A percentile compares a stretch with the other conserved stretches of the same genome.
These are phyloP conservation scores for Podarcis siculus DNA, from an alignment of 2,797 vertebrate species.

Conservation along the genomic window DNA sequence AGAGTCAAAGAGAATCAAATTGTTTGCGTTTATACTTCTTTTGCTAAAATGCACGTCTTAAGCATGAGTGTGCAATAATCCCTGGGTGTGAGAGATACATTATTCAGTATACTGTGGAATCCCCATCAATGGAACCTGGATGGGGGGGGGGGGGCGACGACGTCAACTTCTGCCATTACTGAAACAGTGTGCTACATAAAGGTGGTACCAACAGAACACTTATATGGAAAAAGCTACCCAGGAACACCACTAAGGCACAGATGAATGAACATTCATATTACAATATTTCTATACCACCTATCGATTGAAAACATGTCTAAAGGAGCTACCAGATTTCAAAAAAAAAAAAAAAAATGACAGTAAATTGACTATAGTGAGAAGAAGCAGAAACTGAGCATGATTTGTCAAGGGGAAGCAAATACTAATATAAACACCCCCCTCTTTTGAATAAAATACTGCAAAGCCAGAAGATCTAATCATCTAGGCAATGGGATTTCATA, in stretches of 20 bases:
- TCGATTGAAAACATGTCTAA: not conserved
- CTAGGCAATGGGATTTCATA: not conserved
- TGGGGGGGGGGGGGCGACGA: too few relatives aligned
- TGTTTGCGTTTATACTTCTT: not conserved
- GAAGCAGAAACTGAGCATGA: not conserved
- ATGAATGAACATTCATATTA: not conserved
- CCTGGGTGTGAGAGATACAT: not conserved
- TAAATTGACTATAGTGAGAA: not conserved
- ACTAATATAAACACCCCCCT: not conserved
- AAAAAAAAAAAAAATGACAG: not conserved
- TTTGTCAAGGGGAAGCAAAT: not conserved
- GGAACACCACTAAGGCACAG: not conserved
- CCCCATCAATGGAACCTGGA: not conserved
- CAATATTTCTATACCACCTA: not conserved
- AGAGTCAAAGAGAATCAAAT: not conserved
- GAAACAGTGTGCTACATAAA: not conserved
- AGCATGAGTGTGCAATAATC: not conserved
- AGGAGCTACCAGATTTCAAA: not conserved
- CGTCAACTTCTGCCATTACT: not conserved
- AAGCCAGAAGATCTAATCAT: not conserved
- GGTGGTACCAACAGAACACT: not conserved
- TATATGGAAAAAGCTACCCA: not conserved
- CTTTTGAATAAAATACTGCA: not conserved
- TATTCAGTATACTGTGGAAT: not conserved
- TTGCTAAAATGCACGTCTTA: not conserved